Conservation (phyloP, 2,113 vertebrate genomes). For the Abramis brama region DNA sequence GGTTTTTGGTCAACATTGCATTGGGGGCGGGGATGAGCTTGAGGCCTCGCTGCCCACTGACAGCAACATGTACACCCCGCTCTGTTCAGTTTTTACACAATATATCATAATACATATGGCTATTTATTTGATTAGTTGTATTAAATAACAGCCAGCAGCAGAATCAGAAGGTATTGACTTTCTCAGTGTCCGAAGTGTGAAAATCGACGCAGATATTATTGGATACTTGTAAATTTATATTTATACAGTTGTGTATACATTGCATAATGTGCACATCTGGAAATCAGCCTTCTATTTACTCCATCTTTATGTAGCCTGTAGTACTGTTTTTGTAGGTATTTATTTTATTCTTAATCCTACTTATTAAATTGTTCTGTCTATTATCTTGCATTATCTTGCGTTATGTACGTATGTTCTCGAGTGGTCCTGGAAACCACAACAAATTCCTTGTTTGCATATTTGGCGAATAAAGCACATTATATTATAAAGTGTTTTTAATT, state of each 20-base stretch:
- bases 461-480: neutral
- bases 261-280: too few species aligned
- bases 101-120: neutral
- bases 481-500: neutral
- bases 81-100: neutral
- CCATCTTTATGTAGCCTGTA: too few species aligned
- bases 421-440: neutral
- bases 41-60: slow-evolving; percentile 47
- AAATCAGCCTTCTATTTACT: too few species aligned
- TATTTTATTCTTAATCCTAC: too few species aligned
- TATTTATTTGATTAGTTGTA: neutral
- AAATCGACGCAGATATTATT: neutral
- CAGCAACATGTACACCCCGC: slow-evolving; percentile 28
- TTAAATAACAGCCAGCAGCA: neutral
- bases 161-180: neutral
- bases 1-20: slow-evolving; percentile 72
- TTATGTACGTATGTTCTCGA: neutral
- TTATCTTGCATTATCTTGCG: neutral
- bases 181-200: neutral
- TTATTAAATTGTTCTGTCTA: neutral
- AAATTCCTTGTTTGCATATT: neutral
- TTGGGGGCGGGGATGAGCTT: slow-evolving; percentile 73
- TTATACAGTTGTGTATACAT: neutral
- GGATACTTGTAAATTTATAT: neutral
- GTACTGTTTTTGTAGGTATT: too few species aligned